These are phyloP conservation scores for Oryzias woworae DNA, from an alignment of 2,113 vertebrate species.

Conservation along the genomic window DNA sequence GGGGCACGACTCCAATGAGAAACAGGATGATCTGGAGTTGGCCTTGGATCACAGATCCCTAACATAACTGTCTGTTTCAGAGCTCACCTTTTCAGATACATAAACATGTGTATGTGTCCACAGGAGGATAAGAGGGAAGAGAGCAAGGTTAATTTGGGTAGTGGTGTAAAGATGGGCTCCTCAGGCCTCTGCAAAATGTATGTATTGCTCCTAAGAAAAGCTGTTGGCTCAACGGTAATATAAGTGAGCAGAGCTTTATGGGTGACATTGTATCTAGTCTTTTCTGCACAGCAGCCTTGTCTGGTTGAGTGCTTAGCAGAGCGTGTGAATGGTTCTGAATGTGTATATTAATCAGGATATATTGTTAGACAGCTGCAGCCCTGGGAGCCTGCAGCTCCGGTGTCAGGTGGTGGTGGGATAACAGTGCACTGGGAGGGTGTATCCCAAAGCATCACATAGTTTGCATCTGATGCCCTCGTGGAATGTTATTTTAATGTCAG, in stretches of 20 bases:
- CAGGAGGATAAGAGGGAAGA: conserved; percentile 7
- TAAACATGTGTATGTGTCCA: conserved; percentile 34
- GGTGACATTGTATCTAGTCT: conserved; percentile 48
- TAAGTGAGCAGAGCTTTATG: conserved; percentile 53
- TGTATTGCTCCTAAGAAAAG: conserved; percentile 46
- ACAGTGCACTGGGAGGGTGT: conserved; percentile 52
- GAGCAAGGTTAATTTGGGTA: background rate
- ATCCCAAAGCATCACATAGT: conserved; percentile 53
- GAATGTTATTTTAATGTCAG: conserved; percentile 52
- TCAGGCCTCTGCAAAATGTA: conserved; percentile 23
- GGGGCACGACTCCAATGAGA: conserved; percentile 35
- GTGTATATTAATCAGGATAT: conserved; percentile 76
- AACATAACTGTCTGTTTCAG: conserved; percentile 32
- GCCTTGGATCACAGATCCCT: conserved; percentile 53
- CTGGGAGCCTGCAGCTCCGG: conserved; percentile 62
- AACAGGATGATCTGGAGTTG: conserved; percentile 44
- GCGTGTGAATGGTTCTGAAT: conserved; percentile 60
- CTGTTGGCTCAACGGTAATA: conserved; percentile 40
- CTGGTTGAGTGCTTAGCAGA: conserved; percentile 41
- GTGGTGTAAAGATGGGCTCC: background rate
- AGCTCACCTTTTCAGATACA: conserved; percentile 46
- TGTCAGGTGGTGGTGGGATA: conserved; percentile 69
- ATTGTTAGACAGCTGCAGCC: conserved; percentile 69
- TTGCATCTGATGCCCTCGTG: conserved; percentile 64
- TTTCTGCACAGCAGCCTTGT: conserved; percentile 29